Evolutionary conservation across 1,140 invertebrate species (phyloP).

Genomic region (Macrocentrus cingulum): DNA sequence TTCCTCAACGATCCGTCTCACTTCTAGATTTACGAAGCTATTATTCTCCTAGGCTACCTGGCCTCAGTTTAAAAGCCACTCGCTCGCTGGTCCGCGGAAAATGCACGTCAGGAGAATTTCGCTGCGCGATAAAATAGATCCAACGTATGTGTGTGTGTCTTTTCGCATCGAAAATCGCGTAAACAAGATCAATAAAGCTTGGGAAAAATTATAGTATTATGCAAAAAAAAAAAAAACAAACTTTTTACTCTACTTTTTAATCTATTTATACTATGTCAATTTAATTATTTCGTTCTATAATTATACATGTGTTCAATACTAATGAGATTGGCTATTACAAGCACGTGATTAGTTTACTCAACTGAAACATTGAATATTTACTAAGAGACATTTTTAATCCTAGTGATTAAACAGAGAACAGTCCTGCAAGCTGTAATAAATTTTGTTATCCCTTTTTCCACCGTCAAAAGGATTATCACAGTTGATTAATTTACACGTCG

Average conservation of each 20-base stretch:
- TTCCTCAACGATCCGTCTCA: conserved; percentile 32
- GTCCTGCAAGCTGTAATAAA: too few species aligned
- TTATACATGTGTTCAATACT: background rate
- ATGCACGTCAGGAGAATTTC: conserved; percentile 13
- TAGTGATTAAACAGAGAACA: too few species aligned
- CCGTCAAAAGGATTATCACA: too few species aligned
- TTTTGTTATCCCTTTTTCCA: too few species aligned
- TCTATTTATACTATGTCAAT: too few species aligned
- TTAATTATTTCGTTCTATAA: too few species aligned
- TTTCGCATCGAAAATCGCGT: background rate
- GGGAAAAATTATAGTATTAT: too few species aligned
- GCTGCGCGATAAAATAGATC: too few species aligned
- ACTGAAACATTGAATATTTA: background rate
- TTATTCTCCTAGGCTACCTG: conserved; percentile 24
- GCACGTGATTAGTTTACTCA: conserved; percentile 1
- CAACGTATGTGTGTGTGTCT: background rate
- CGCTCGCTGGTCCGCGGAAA: conserved; percentile 8
- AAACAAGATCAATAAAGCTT: background rate
- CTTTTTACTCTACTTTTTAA: too few species aligned
- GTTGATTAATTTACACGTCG: too few species aligned
- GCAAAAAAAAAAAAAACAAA: too few species aligned
- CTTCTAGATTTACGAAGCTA: conserved; percentile 26
- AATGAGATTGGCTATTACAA: background rate
- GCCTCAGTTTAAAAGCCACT: conserved; percentile 15
- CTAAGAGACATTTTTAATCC: background rate